Conservation (phyloP, 37 sponge, comb jelly and placozoan species). For the Haliclona indistincta region DNA sequence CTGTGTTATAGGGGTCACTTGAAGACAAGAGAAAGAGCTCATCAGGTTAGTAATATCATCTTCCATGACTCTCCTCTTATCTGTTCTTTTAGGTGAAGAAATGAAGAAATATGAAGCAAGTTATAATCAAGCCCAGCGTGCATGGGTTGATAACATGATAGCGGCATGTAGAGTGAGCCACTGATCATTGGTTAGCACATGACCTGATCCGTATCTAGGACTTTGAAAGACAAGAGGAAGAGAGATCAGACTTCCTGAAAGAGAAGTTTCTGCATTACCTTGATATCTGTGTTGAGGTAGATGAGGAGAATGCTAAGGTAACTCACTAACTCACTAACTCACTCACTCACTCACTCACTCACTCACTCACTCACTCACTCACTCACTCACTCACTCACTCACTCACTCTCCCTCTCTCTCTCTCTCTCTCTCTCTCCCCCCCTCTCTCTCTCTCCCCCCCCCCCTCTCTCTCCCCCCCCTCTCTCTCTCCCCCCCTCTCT, state of each 20-base stretch:
- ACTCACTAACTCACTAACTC: too few species aligned
- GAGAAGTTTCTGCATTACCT: constrained; percentile 53
- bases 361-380: too few species aligned
- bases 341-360: not conserved
- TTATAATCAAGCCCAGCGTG: constrained; percentile 60
- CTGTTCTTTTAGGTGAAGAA: constrained; percentile 47
- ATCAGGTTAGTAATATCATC: constrained; percentile 14
- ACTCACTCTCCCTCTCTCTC: too few species aligned
- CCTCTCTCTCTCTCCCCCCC: too few species aligned
- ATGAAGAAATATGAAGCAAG: constrained; percentile 45
- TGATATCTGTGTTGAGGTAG: constrained; percentile 50
- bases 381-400: too few species aligned
- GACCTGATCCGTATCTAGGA: constrained; percentile 35
- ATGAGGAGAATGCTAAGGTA: constrained; percentile 65
- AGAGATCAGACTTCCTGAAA: constrained; percentile 50
- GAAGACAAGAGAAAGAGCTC: not conserved
- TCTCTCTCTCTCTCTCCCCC: too few species aligned
- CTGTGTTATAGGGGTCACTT: not conserved
- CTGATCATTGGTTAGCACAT: not conserved
- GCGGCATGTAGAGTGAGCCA: constrained; percentile 61
- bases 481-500: not conserved
- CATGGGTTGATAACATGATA: constrained; percentile 75
- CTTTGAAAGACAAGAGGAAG: constrained; percentile 65
- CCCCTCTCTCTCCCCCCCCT: not conserved
- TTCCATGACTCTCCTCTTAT: not conserved